Evolutionary conservation across 2,113 vertebrate species (phyloP), one percentile per base, ranked within the genome.

Genomic region (Eulacestoma nigropectus): DNA sequence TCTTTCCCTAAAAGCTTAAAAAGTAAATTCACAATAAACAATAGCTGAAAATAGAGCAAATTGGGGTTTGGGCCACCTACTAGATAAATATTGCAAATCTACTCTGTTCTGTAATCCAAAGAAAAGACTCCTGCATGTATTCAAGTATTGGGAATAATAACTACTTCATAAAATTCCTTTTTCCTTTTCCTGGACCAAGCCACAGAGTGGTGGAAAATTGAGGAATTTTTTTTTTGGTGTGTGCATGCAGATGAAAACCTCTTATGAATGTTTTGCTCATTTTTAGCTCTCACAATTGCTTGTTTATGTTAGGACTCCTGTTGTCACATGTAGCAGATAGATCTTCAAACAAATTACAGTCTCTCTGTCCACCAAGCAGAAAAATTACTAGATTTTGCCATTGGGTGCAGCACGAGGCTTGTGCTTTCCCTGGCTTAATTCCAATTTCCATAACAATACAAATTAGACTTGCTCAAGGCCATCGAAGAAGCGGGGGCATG

Each of bases 391-490:
- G 52, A 91, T 97, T 94, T 96, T 93, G 81, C 93, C 92, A 92
- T 87, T 4, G 70, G 91, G 88, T 89, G 55, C 80, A 93, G 87
- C 89, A 72, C 1, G 2, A 96, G 79, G 70, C 69, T 93, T 84
- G 53, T 85, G 89, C 84, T 92, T 95, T 88, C 75, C 33, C 93
- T 94, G 91, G 89, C 74, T 89, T 94, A 73, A 84, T 93, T 96
- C 74, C 90, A 91, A 30, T 96, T 93, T 87, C 59, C 69, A 83
- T 93, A 88, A 92, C 69, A 94, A 96, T 96, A 95, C 68, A 94
- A 93, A 94, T 75, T 88, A 87, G 42, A 64, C 37, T 95, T 94
- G 88, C 74, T 90, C 30, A 56, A 89, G 95, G 93, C 76, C 90
- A 79, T 84, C 0, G 0, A 73, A 86, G 37, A 57, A 50, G 81